Conservation (phyloP, 2,888 invertebrate genomes). For the Apoda limacodes region DNA sequence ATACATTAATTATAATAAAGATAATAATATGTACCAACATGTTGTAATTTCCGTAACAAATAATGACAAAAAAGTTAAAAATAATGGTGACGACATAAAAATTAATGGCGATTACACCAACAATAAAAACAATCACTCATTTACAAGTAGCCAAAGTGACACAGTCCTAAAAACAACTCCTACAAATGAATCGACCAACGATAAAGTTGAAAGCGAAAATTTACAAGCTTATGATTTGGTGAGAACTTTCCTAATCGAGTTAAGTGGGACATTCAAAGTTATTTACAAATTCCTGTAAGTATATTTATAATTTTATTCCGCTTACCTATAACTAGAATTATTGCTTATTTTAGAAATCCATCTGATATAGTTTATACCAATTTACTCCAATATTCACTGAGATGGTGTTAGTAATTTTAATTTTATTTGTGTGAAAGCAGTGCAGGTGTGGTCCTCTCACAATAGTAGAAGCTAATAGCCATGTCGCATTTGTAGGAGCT, state of each 20-base stretch:
- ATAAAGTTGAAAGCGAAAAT: conserved; percentile 29
- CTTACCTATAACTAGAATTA: too few relatives aligned
- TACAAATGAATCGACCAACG: conserved; percentile 27
- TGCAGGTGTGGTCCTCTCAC: too few relatives aligned
- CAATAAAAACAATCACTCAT: background rate
- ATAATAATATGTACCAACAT: too few relatives aligned
- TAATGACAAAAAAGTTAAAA: background rate
- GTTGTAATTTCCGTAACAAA: background rate
- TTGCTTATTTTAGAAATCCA: too few relatives aligned
- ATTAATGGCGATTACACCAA: background rate
- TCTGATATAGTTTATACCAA: too few relatives aligned
- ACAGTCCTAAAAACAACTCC: background rate
- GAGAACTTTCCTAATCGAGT: conserved; percentile 27
- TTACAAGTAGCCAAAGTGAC: background rate
- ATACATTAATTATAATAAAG: too few relatives aligned
- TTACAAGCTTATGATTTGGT: conserved; percentile 20
- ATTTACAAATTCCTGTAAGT: conserved; percentile 41
- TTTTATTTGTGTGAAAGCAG: too few relatives aligned
- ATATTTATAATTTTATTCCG: too few relatives aligned
- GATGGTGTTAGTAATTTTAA: too few relatives aligned
- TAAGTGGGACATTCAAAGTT: conserved; percentile 25
- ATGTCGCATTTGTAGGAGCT: too few relatives aligned
- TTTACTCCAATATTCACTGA: too few relatives aligned
- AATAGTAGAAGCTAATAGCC: too few relatives aligned
- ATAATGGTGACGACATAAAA: background rate